Conservation (phyloP, 2,113 vertebrate species). For the Zosterops lateralis region DNA sequence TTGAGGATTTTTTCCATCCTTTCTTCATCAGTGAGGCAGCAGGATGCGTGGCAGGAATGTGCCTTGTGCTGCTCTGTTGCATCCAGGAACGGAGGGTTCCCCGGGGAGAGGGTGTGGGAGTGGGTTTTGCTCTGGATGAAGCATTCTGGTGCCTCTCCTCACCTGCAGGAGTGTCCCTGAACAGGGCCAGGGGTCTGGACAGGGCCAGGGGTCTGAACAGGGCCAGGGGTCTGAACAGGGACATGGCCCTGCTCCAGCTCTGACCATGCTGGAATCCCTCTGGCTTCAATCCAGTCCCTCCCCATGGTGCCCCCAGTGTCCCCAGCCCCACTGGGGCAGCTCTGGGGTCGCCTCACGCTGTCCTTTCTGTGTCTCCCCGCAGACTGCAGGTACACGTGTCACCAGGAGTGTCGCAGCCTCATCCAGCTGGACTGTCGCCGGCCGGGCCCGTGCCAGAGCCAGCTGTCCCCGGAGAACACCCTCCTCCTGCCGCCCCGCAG, state of each 20-base stretch:
- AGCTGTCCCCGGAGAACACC: constrained; percentile 70
- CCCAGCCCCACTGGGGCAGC: fast-evolving
- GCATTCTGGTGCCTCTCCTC: background rate
- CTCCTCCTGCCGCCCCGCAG: constrained; percentile 38
- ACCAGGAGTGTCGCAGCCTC: constrained; percentile 82
- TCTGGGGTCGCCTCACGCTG: background rate
- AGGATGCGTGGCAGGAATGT: fast-evolving
- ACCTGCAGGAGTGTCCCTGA: background rate
- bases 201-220: background rate
- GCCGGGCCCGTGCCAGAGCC: constrained; percentile 50
- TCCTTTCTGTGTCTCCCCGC: constrained; percentile 15
- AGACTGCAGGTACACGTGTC: constrained; percentile 92
- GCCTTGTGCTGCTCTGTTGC: fast-evolving
- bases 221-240: too few relatives aligned
- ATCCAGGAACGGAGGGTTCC: background rate
- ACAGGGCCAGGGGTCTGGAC: fast-evolving
- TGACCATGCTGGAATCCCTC: fast-evolving
- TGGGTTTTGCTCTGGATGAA: fast-evolving
- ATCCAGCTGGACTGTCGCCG: constrained; percentile 88
- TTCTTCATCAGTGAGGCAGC: background rate
- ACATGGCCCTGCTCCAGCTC: background rate
- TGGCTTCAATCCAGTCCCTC: fast-evolving
- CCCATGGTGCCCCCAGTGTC: fast-evolving
- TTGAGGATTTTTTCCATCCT: fast-evolving
- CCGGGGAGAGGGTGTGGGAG: background rate